phyloP scores from a whole-genome alignment of 2,797 vertebrate species.

The Meda fulgida region DNA sequence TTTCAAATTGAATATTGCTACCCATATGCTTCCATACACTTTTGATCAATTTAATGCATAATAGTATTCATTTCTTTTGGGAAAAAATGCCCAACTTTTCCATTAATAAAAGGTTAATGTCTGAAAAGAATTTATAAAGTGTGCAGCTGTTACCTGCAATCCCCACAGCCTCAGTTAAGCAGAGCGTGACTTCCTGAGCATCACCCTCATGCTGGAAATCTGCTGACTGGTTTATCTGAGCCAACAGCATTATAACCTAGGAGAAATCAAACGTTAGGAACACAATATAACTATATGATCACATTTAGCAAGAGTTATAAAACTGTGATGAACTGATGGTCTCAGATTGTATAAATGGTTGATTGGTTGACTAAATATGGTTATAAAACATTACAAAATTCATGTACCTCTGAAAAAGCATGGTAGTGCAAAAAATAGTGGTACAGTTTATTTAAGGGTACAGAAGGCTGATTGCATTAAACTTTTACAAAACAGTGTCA shows the following conservation, averaged over 20 bases:
- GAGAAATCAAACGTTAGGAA: not conserved
- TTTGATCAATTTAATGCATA: not conserved
- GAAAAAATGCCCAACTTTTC: not conserved
- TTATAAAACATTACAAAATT: not conserved
- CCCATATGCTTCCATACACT: too few relatives aligned
- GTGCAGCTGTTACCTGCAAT: slow-evolving; percentile 83
- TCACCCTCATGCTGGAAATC: slow-evolving; percentile 94
- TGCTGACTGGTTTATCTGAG: slow-evolving; percentile 94
- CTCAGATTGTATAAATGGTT: not conserved
- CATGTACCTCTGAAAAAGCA: not conserved
- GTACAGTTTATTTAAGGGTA: not conserved
- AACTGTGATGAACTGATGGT: not conserved
- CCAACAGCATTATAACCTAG: slow-evolving; percentile 88
- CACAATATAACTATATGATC: not conserved
- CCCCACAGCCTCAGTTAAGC: slow-evolving; percentile 91
- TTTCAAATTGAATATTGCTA: too few relatives aligned
- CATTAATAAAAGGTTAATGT: not conserved
- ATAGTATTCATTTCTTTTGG: not conserved
- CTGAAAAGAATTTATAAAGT: not conserved
- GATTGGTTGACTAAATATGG: not conserved
- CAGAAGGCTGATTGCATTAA: not conserved
- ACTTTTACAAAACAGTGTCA: not conserved
- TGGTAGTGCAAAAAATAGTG: not conserved
- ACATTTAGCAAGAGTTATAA: not conserved
- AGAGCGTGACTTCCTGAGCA: slow-evolving; percentile 92